Percentiles rank a stretch among this genome's conserved stretches.
These are phyloP conservation scores for Sander vitreus DNA, from an alignment of 2,113 vertebrate species.

Conservation along the genomic window DNA sequence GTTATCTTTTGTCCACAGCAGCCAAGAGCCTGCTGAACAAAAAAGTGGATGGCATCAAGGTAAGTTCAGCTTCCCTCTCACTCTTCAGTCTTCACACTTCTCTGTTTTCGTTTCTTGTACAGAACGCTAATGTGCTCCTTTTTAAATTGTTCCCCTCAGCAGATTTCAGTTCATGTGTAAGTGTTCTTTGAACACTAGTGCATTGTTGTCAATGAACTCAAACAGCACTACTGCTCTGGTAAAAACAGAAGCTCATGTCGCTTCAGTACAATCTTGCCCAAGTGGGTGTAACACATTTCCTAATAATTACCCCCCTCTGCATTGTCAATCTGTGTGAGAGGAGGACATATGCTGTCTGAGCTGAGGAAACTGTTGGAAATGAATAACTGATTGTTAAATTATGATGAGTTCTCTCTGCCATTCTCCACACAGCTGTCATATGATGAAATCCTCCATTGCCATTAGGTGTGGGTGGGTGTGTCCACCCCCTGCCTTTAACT, in stretches of 20 bases:
- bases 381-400: slow-evolving; percentile 40
- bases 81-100: not conserved
- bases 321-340: not conserved
- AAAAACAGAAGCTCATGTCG: not conserved
- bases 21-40: slow-evolving; percentile 95
- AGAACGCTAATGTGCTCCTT: too few species aligned
- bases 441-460: slow-evolving; percentile 16
- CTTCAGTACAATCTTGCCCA: not conserved
- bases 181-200: not conserved
- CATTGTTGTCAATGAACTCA: not conserved
- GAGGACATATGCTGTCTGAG: slow-evolving; percentile 1
- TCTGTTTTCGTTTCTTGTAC: not conserved
- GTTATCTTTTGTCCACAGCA: slow-evolving; percentile 82
- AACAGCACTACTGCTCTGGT: not conserved
- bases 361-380: slow-evolving; percentile 15
- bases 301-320: slow-evolving; percentile 19
- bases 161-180: not conserved
- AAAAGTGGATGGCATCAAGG: slow-evolving; percentile 97
- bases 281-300: slow-evolving; percentile 8
- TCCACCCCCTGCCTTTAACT: not conserved
- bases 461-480: not conserved
- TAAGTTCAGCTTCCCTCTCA: slow-evolving; percentile 76
- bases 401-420: slow-evolving; percentile 10
- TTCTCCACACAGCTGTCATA: slow-evolving; percentile 14
- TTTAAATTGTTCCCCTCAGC: too few species aligned